Evolutionary conservation across 92 coral and sea anemone genomes (phyloP), one percentile per base, ranked within the genome.

Genomic region (Porites cylindrica): DNA sequence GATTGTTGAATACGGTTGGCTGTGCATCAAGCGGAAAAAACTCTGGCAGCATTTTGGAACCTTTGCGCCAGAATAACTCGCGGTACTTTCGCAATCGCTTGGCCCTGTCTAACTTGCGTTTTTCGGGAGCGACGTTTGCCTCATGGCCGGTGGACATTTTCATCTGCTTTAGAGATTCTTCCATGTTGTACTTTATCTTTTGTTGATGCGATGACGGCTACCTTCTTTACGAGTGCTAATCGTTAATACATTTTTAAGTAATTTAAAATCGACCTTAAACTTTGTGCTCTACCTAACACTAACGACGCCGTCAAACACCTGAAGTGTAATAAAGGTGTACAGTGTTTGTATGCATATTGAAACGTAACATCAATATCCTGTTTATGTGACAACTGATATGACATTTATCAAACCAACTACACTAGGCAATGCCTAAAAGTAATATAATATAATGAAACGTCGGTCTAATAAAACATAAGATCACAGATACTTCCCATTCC

Each of bases 41-140:
- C 20, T 83, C 87, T 4, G 87, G 87, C 1, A 83, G 74, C 14
- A 83, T 83, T 75, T 75, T 83, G 2, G 87, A 83, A 51, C 80
- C 87, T 47, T 51, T 83, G 63, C 73, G 80, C 32, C 74, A 73
- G 51, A 74, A 50, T 72, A 83, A 29, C 73, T 83, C 87, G 1
- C 62, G 75, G 50, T 71, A 50, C n/a, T 26, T 83, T 66, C 64
- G 79, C 5, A 72, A 20, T 4, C 87, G 51, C 80, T 75, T 73
- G 14, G 78, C 75, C 52, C 17, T 65, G n/a, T 78, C 71, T 19
- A 82, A 82, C 60, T 54, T 82, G 20, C 58, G 63, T 58, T 70
- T 82, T 4, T 63, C 77, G 11, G 78, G 78, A 19, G 77, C 17
- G 58, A 19, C 43, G 83, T 79, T 50, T 32, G 61, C 72, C 50